Conservation (phyloP, 53 echinoderm and acorn worm species). For the Echinometra lucunter region DNA sequence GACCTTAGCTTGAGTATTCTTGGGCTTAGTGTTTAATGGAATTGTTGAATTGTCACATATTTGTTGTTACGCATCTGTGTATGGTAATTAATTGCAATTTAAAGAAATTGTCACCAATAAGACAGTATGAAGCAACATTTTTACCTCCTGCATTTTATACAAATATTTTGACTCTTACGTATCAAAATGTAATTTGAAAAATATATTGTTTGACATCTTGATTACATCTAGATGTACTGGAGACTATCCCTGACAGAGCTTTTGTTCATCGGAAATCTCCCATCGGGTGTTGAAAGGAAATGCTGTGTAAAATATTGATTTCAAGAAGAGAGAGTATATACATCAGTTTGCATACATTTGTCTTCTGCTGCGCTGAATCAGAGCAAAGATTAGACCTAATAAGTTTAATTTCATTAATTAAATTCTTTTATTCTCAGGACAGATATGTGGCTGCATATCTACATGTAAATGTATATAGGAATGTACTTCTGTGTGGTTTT, state of each 20-base stretch:
- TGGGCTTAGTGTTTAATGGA: too few relatives aligned
- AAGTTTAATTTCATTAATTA: too few relatives aligned
- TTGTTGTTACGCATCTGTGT: too few relatives aligned
- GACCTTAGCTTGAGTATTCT: too few relatives aligned
- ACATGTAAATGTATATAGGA: background rate
- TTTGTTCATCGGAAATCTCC: conserved; percentile 23
- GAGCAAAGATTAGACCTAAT: background rate
- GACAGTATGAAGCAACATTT: too few relatives aligned
- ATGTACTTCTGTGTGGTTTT: background rate
- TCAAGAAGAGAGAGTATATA: background rate
- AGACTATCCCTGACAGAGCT: conserved; percentile 57
- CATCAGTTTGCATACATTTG: background rate
- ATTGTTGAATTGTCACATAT: too few relatives aligned
- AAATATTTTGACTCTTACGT: background rate
- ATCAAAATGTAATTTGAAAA: background rate
- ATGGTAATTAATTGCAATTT: too few relatives aligned
- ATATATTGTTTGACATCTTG: conserved; percentile 37
- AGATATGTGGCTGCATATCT: background rate
- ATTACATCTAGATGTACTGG: conserved; percentile 53
- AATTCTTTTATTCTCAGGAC: too few relatives aligned
- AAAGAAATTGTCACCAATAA: too few relatives aligned
- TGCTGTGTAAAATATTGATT: background rate
- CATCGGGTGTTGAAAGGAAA: conserved; percentile 16
- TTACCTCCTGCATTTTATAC: too few relatives aligned
- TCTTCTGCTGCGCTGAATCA: background rate